Percentiles rank a stretch among this genome's conserved stretches.
Conservation (phyloP, 2,888 invertebrate genomes). For the Buathra laborator region DNA sequence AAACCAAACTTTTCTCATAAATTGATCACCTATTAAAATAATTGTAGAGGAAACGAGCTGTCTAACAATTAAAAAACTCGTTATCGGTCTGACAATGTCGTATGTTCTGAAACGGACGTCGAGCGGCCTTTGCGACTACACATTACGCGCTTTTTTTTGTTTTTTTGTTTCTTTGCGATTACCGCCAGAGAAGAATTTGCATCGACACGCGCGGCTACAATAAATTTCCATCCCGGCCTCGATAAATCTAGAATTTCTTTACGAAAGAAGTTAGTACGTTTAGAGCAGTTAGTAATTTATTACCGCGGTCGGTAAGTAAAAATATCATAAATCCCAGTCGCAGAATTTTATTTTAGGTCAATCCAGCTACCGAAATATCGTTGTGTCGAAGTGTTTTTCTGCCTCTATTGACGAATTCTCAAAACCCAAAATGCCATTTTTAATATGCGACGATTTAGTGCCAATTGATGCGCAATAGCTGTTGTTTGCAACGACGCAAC, state of each 20-base stretch:
- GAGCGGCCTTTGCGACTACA: background rate
- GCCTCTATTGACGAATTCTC: no score
- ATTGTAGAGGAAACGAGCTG: background rate
- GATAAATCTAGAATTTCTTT: background rate
- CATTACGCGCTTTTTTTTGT: background rate
- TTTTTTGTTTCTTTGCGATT: background rate
- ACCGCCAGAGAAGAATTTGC: slow-evolving; percentile 14
- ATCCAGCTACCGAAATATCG: background rate
- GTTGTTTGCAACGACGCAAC: no score
- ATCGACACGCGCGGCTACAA: slow-evolving; percentile 21
- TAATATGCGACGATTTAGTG: no score
- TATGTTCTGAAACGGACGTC: background rate
- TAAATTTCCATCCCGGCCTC: background rate
- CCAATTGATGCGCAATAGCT: no score
- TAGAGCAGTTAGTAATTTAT: background rate
- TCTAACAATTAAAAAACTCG: background rate
- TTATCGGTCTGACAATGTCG: background rate
- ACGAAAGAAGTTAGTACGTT: background rate
- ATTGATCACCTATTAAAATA: background rate
- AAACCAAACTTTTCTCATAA: background rate
- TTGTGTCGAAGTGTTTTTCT: no score
- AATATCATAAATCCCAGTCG: background rate
- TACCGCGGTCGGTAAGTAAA: background rate
- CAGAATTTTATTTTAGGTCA: background rate
- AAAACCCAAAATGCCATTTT: no score